Conservation (phyloP, 2,113 vertebrate genomes). For the Formicarius rufipectus region DNA sequence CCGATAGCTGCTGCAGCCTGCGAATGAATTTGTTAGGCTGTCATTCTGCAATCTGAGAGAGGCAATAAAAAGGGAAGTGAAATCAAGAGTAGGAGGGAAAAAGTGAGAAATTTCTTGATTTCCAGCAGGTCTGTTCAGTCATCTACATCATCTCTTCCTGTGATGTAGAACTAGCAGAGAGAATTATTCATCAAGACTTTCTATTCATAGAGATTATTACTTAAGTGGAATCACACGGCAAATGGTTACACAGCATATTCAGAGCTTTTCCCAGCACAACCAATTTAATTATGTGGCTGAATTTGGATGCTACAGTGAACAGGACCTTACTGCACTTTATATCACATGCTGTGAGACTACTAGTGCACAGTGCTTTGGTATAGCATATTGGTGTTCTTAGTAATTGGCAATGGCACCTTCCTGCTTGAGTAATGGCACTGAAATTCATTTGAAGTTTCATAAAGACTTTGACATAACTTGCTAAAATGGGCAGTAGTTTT, state of each 20-base stretch:
- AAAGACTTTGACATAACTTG: background rate
- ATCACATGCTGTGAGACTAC: background rate
- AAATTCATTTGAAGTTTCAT: background rate
- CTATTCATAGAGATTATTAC: background rate
- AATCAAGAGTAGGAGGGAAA: background rate
- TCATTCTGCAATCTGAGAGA: conserved; percentile 32
- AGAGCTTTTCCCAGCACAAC: background rate
- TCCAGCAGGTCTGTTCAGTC: conserved; percentile 1
- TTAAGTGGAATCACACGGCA: background rate
- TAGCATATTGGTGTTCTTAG: background rate
- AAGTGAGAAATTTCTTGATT: background rate
- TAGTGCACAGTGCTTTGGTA: background rate
- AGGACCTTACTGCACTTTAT: background rate
- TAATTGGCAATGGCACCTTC: background rate
- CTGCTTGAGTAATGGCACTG: background rate
- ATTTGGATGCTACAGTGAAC: background rate
- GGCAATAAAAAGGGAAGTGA: conserved; percentile 5
- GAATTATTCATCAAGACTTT: background rate
- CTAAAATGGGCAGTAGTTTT: background rate
- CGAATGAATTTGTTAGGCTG: conserved; percentile 48
- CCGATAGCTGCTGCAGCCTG: conserved; percentile 43
- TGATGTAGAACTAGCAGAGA: background rate
- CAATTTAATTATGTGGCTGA: background rate
- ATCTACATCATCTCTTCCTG: background rate
- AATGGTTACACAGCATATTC: background rate